A percentile compares a stretch with the other conserved stretches of the same genome.
Conservation (phyloP, 2,888 invertebrate species). For the Lydus trimaculatus region DNA sequence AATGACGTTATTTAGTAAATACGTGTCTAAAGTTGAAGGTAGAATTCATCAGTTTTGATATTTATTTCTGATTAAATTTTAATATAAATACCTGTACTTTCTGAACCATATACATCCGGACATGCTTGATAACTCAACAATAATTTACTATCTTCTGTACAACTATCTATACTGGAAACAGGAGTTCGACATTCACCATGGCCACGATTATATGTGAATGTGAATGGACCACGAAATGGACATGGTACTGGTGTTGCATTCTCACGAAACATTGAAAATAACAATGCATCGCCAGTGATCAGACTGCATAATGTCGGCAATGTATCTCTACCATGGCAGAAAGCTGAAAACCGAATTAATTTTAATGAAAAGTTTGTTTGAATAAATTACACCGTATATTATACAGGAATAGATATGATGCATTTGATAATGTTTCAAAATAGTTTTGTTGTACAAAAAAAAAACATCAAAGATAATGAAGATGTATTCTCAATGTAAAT, state of each 20-base stretch:
- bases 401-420: not conserved
- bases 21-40: not conserved
- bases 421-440: not conserved
- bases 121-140: constrained; percentile 94
- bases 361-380: constrained; percentile 8
- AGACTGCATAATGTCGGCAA: constrained; percentile 83
- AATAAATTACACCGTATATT: not conserved
- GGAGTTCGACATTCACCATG: constrained; percentile 90
- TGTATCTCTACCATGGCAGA: constrained; percentile 76
- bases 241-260: constrained; percentile 89
- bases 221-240: constrained; percentile 87
- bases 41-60: not conserved
- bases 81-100: constrained; percentile 77
- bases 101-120: constrained; percentile 88
- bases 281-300: constrained; percentile 87
- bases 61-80: not conserved
- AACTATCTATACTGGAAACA: constrained; percentile 90
- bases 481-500: not conserved
- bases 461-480: not conserved
- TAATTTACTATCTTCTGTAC: constrained; percentile 90
- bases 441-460: not conserved
- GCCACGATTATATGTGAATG: constrained; percentile 91
- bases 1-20: not conserved
- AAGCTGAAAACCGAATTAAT: constrained; percentile 66
- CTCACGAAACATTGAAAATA: constrained; percentile 90